Percentiles rank a stretch among this genome's conserved stretches.
These are phyloP conservation scores for Microdon myrmicae DNA, from an alignment of 2,888 invertebrate genomes.

Conservation along the genomic window DNA sequence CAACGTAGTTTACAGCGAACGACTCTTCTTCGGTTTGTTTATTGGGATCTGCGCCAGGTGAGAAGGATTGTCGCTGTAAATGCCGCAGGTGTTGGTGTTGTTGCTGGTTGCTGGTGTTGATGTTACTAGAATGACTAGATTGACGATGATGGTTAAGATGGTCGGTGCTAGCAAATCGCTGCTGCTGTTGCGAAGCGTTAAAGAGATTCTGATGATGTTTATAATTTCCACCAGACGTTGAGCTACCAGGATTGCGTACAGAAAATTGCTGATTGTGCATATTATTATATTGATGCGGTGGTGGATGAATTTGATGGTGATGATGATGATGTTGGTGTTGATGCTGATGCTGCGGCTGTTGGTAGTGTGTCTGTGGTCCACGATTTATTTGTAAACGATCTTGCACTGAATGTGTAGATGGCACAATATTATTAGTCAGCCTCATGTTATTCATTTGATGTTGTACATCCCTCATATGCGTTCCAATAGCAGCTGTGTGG, in stretches of 20 bases:
- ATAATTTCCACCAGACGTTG: constrained; percentile 23
- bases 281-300: constrained; percentile 40
- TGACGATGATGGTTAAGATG: constrained; percentile 43
- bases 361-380: constrained; percentile 33
- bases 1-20: constrained; percentile 69
- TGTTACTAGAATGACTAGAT: constrained; percentile 41
- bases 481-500: constrained; percentile 27
- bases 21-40: constrained; percentile 55
- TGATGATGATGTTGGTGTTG: constrained; percentile 5
- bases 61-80: constrained; percentile 26
- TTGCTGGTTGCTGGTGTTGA: constrained; percentile 17
- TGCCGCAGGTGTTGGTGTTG: constrained; percentile 15
- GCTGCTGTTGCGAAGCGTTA: constrained; percentile 33
- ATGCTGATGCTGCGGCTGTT: constrained; percentile 17
- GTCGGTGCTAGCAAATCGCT: constrained; percentile 34
- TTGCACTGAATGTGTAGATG: constrained; percentile 37
- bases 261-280: constrained; percentile 45
- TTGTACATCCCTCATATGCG: constrained; percentile 37
- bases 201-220: constrained; percentile 43
- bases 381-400: constrained; percentile 47
- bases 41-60: constrained; percentile 36
- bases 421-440: constrained; percentile 35
- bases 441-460: constrained; percentile 48
- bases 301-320: constrained; percentile 29
- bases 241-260: constrained; percentile 35